Base-by-base conservation (phyloP, 2,113 vertebrate species). In the Tychaedon coryphoeus region DNA sequence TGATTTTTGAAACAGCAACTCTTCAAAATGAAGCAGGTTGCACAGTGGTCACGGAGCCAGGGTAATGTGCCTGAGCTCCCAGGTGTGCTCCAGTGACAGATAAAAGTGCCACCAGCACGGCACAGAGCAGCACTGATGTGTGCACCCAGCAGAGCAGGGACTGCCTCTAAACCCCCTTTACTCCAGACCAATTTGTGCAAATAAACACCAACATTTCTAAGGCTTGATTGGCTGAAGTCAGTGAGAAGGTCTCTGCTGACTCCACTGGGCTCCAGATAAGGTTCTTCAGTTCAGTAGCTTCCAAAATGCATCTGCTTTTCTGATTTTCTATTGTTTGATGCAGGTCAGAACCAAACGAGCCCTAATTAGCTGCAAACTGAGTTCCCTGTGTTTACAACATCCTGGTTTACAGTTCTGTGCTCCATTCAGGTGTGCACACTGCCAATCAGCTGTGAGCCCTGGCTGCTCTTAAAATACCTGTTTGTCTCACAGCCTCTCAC, bases 241-340 rank as follows among this genome's bases (percentile, higher is more conserved):
- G 81, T 54, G 84, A 95, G 91, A 53, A 77, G 45, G 90, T 93
- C 92, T 96, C 92, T 95, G 92, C 83, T 95, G 92, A 90, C 92
- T 96, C 76, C 94, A 56, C 75, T 40, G 86, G 90, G 93, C 90
- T 97, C 93, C 86, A 88, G 93, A 96, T 95, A 93, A 95, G 88
- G 95, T 95, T 94, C 93, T 84, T 81, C 88, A 96, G 51, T 84
- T 95, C 93, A 95, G 88, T 53, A 92, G 84, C 94, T 96, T 91
- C 92, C 94, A 69, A 92, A 96, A 93, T 93, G 88, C 92, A 94
- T 94, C 94, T 88, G 88, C 95, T 94, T 93, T 88, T 74, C 82
- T 95, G 88, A 87, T 96, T 97, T 95, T 75, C 96, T 96, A 84
- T 96, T 80, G 96, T 97, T 88, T 95, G 93, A 79, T 96, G 92